Conservation (phyloP, 1,140 invertebrate species). For the Dysdera silvatica region DNA sequence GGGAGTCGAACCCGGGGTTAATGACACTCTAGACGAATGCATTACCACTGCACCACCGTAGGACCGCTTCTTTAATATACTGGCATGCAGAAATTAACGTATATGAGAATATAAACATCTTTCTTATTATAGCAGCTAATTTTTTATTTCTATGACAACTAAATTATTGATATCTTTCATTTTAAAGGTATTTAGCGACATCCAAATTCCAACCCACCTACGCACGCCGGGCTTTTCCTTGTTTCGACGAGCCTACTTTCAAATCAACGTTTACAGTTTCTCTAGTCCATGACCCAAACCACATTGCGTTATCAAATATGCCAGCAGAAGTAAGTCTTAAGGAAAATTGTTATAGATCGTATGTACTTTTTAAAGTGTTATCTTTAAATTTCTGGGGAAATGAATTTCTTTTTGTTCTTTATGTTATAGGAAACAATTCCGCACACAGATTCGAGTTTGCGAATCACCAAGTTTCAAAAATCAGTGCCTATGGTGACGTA, state of each 20-base stretch:
- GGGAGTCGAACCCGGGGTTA: too few relatives aligned
- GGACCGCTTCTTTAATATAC: too few relatives aligned
- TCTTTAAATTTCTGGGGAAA: not conserved
- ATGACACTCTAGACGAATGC: too few relatives aligned
- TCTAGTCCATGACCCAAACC: constrained; percentile 71
- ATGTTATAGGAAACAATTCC: constrained; percentile 65
- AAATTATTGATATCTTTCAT: too few relatives aligned
- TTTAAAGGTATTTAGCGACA: constrained; percentile 62
- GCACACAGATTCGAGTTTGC: not conserved
- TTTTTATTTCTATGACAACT: too few relatives aligned
- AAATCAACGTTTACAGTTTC: constrained; percentile 85
- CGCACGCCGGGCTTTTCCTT: constrained; percentile 88
- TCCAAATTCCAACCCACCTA: constrained; percentile 94
- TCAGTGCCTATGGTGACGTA: constrained; percentile 96
- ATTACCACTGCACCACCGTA: too few relatives aligned
- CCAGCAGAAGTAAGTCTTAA: constrained; percentile 48
- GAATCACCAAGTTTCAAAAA: constrained; percentile 56
- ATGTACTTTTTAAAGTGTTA: constrained; percentile 3
- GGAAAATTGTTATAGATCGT: constrained; percentile 5
- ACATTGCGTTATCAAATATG: constrained; percentile 75
- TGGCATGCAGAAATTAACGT: too few relatives aligned
- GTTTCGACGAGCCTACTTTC: constrained; percentile 92
- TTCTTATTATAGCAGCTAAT: too few relatives aligned
- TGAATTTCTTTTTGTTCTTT: not conserved
- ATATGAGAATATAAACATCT: too few relatives aligned